These are phyloP conservation scores for Andrena camellia DNA, from an alignment of 2,888 invertebrate species.

Conservation along the genomic window DNA sequence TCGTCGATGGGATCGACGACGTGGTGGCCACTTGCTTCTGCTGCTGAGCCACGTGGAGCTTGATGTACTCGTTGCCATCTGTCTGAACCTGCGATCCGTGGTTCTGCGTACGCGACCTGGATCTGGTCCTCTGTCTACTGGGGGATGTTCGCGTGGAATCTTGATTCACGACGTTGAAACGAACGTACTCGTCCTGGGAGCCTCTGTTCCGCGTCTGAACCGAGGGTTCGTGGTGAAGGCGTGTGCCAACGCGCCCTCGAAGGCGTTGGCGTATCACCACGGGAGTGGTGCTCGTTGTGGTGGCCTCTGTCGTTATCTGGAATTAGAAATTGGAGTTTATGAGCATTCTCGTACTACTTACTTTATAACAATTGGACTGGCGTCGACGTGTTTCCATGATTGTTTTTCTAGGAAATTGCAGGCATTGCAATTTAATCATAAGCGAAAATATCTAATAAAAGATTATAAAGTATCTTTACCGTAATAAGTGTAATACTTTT, in stretches of 20 bases:
- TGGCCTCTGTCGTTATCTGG: conserved; percentile 59
- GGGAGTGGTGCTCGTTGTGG: conserved; percentile 76
- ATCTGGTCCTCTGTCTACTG: conserved; percentile 54
- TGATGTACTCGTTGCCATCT: conserved; percentile 81
- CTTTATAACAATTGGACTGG: too few relatives aligned
- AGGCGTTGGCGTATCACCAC: conserved; percentile 79
- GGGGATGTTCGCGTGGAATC: conserved; percentile 49
- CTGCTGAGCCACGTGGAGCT: conserved; percentile 75
- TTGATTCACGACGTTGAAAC: conserved; percentile 81
- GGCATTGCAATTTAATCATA: too few relatives aligned
- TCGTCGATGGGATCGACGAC: conserved; percentile 70
- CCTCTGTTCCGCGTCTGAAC: conserved; percentile 81
- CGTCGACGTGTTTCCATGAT: too few relatives aligned
- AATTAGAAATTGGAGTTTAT: background rate
- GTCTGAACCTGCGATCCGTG: conserved; percentile 78
- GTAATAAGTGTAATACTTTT: too few relatives aligned
- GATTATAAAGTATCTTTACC: too few relatives aligned
- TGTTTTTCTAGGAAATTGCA: too few relatives aligned
- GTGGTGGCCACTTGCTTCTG: conserved; percentile 62
- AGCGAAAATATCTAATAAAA: too few relatives aligned
- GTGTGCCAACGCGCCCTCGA: conserved; percentile 75
- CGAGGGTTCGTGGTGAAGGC: conserved; percentile 77
- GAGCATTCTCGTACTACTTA: too few relatives aligned
- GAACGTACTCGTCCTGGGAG: conserved; percentile 82
- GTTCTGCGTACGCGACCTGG: conserved; percentile 70